Conservation (phyloP, 1,140 invertebrate genomes). For the Limonius californicus region DNA sequence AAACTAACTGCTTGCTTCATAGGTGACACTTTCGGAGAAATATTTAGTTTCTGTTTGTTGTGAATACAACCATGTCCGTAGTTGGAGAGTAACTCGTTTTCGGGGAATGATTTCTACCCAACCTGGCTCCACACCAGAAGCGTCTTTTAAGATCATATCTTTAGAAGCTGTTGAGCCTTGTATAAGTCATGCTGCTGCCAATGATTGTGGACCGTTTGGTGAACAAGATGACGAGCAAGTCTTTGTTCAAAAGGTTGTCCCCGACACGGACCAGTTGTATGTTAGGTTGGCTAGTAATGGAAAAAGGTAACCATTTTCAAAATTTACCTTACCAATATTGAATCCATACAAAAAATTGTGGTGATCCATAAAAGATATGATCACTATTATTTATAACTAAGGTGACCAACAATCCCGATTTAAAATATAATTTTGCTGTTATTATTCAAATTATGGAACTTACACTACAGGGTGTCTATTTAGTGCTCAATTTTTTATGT, state of each 20-base stretch:
- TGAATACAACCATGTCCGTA: conserved; percentile 96
- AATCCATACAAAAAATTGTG: too few species aligned
- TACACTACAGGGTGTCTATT: too few species aligned
- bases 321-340: too few species aligned
- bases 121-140: conserved; percentile 92
- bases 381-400: too few species aligned
- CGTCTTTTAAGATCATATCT: conserved; percentile 92
- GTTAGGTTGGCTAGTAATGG: conserved; percentile 93
- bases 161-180: conserved; percentile 81
- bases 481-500: too few species aligned
- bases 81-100: conserved; percentile 95
- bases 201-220: conserved; percentile 92
- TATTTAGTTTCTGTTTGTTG: conserved; percentile 96
- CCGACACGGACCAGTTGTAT: conserved; percentile 92
- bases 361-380: too few species aligned
- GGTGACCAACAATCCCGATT: too few species aligned
- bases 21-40: conserved; percentile 94
- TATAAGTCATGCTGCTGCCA: conserved; percentile 67
- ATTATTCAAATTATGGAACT: too few species aligned
- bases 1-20: neutral
- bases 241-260: conserved; percentile 96
- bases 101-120: conserved; percentile 96
- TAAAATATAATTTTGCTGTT: too few species aligned
- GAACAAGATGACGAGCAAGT: conserved; percentile 97
- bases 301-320: conserved; percentile 61